phyloP scores from a whole-genome alignment of 2,113 vertebrate genomes.

The Phrynocephalus versicolor region DNA sequence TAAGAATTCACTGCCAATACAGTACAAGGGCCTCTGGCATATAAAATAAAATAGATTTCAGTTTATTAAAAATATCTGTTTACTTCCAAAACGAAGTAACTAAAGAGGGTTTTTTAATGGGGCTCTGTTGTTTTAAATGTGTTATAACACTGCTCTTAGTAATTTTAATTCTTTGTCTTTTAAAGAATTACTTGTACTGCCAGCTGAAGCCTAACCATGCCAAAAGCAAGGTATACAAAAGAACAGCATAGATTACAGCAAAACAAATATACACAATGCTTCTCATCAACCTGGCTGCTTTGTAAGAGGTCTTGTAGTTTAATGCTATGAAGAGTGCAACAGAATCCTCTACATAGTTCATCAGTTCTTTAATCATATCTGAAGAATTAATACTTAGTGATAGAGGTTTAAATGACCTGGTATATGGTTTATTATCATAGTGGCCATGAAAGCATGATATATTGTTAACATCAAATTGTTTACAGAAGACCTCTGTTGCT shows the following conservation, averaged over 20 bases:
- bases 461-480: conserved; percentile 6
- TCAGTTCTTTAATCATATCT: neutral
- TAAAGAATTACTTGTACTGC: neutral
- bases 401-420: conserved; percentile 1
- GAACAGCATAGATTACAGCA: neutral
- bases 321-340: neutral
- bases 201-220: neutral
- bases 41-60: too few relatives aligned
- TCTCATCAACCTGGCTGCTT: neutral
- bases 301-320: neutral
- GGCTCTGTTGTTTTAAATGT: too few relatives aligned
- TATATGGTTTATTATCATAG: conserved; percentile 8
- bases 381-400: neutral
- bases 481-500: neutral
- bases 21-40: too few relatives aligned
- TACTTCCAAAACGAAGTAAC: too few relatives aligned
- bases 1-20: too few relatives aligned
- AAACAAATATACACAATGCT: neutral
- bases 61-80: too few relatives aligned
- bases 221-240: neutral
- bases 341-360: neutral
- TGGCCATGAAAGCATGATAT: neutral
- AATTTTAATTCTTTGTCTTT: neutral
- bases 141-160: too few relatives aligned
- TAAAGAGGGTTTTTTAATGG: neutral